Base-by-base conservation (phyloP, 2,113 vertebrate genomes). In the Rafetus swinhoei region DNA sequence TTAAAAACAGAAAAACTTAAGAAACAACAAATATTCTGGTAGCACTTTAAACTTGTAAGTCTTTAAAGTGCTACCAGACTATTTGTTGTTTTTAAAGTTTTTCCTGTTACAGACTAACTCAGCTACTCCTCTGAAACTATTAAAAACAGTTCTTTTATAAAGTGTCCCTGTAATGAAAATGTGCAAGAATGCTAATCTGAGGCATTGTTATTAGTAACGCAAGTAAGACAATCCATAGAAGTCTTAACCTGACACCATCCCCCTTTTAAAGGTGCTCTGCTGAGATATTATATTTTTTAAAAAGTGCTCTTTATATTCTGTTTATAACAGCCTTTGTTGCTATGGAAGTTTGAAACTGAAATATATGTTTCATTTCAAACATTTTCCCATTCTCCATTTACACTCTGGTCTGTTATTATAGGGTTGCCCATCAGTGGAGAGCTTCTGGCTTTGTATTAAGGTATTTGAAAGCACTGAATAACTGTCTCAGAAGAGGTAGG, bases 151-250 rank as follows among this genome's bases (percentile, higher is more conserved):
- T 88, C 35, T 27, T 77, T 72, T 53, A 77, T 32, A 85, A 89
- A 96, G 91, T 84, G 88, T 90, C 55, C 32, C 86, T n/a, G 57
- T 19, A 53, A 81, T 82, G 12, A 85, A 54, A 77, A 90, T 79
- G 57, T 86, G 85, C 91, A 72, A 90, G 86, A 55, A 94, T 55
- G 9, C 53, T 65, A n/a, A 87, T 86, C 83, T 27, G 53, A 87
- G 87, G 18, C 7, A 12, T 22, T 83, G 32, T 57, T 91, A 35
- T 90, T 89, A 74, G 60, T 13, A 90, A 39, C n/a, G 24, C n/a
- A 50, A 50, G 52, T 90, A 77, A 77, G 24, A 7, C 24, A 77
- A 50, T 77, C 39, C 39, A 77, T 79, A 2, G 81, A 60, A 39
- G 76, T 91, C 52, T 62, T 83, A 56, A 87, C 57, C 27, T 15